phyloP scores from a whole-genome alignment of 2,113 vertebrate genomes.

The Coracopsis vasa region DNA sequence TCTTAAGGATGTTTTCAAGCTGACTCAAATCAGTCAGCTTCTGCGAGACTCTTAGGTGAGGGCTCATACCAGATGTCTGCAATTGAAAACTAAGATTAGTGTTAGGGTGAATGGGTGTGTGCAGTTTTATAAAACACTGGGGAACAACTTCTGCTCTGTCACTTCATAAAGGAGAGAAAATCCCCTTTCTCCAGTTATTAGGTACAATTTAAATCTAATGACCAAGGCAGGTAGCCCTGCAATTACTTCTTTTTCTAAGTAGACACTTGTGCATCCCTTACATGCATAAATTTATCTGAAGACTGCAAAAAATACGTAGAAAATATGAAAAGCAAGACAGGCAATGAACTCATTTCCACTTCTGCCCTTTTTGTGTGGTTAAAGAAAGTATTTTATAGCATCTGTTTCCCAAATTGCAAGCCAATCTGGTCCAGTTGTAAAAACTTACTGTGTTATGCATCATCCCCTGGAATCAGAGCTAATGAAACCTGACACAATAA shows the following conservation, averaged over 20 bases:
- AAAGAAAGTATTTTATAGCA: background rate
- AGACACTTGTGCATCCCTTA: background rate
- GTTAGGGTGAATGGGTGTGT: background rate
- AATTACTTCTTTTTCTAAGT: background rate
- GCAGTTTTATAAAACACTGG: accelerated
- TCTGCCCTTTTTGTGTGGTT: background rate
- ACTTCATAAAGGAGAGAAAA: background rate
- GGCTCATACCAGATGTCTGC: background rate
- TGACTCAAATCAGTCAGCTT: background rate
- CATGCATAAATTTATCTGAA: background rate
- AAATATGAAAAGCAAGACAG: slow-evolving; percentile 14
- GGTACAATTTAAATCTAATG: background rate
- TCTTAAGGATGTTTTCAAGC: background rate
- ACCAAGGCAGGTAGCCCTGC: background rate
- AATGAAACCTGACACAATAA: slow-evolving; percentile 34
- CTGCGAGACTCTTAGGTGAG: background rate
- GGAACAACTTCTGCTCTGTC: background rate
- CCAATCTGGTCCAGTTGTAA: slow-evolving; percentile 12
- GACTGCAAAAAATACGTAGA: background rate
- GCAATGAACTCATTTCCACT: background rate
- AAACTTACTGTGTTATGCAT: slow-evolving; percentile 25
- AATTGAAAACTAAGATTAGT: background rate
- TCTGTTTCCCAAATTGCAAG: slow-evolving; percentile 28
- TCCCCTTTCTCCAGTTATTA: background rate
- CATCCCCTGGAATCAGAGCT: background rate